A percentile compares a stretch with the other conserved stretches of the same genome.
These are phyloP conservation scores for Omphaloscelis lunosa DNA, from an alignment of 2,888 invertebrate genomes.

Conservation along the genomic window DNA sequence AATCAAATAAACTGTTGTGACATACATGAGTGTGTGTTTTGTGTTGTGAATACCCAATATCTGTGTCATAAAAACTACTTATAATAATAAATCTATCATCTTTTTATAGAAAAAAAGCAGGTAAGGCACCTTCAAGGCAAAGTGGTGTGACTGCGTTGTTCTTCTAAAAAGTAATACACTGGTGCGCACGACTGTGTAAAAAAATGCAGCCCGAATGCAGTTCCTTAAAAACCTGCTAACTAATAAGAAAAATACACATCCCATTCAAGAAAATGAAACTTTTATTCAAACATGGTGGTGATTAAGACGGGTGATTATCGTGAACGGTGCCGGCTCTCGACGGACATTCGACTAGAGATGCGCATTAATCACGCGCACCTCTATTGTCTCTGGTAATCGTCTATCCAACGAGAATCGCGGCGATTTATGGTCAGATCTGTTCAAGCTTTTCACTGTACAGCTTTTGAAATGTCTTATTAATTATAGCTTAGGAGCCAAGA, in stretches of 20 bases:
- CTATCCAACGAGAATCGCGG: constrained; percentile 58
- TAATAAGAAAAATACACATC: neutral
- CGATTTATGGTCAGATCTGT: constrained; percentile 59
- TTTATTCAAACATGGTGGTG: constrained; percentile 56
- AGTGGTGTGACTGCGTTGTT: too few species aligned
- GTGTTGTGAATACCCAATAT: too few species aligned
- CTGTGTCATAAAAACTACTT: too few species aligned
- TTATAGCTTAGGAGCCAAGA: constrained; percentile 9
- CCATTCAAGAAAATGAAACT: constrained; percentile 45
- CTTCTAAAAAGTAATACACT: too few species aligned
- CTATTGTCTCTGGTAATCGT: constrained; percentile 73
- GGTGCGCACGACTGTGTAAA: neutral
- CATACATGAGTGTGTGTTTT: too few species aligned
- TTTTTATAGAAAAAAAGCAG: too few species aligned
- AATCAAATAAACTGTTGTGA: too few species aligned
- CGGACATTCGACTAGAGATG: constrained; percentile 64
- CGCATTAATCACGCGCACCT: constrained; percentile 69
- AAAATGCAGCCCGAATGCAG: neutral
- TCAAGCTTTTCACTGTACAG: constrained; percentile 40
- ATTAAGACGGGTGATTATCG: constrained; percentile 62
- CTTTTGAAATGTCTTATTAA: constrained; percentile 44
- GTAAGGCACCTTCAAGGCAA: too few species aligned
- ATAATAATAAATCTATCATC: too few species aligned
- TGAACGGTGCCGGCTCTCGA: constrained; percentile 41
- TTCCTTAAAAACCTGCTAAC: neutral